Conservation (phyloP, 92 coral and sea anemone genomes). For the Parazoanthus darwini region DNA sequence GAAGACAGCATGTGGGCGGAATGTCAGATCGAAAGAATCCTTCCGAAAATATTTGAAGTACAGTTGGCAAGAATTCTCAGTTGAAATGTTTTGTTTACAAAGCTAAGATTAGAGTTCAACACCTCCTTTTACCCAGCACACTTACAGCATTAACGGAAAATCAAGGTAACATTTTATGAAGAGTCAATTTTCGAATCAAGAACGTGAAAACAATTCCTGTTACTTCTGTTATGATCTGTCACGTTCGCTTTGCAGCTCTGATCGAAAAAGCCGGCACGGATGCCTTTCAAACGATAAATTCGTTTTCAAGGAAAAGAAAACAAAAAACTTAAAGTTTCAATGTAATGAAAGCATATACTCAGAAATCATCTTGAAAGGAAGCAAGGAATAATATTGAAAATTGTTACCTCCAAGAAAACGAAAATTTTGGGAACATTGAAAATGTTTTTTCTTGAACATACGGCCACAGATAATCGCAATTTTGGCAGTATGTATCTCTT, state of each 20-base stretch:
- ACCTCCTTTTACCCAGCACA: background rate
- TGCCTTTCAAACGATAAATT: background rate
- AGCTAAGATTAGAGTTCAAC: background rate
- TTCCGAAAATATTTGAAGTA: background rate
- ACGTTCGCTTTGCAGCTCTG: background rate
- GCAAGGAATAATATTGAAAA: background rate
- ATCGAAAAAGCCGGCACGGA: background rate
- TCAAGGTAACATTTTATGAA: background rate
- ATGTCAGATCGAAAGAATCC: too few species aligned
- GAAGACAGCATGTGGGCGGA: too few species aligned
- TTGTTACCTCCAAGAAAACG: background rate
- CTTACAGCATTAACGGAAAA: background rate
- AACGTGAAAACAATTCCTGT: background rate
- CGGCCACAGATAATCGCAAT: background rate
- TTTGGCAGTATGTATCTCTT: too few species aligned
- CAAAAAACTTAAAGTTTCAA: background rate
- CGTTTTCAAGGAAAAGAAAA: background rate
- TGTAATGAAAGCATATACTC: background rate
- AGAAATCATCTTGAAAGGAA: background rate
- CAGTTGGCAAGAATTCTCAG: background rate
- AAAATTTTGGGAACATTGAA: background rate
- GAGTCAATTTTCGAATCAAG: background rate
- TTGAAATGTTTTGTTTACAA: background rate
- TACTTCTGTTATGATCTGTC: background rate
- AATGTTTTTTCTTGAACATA: background rate